Base-by-base conservation (phyloP, 2,113 vertebrate genomes). In the Setophaga petechia region DNA sequence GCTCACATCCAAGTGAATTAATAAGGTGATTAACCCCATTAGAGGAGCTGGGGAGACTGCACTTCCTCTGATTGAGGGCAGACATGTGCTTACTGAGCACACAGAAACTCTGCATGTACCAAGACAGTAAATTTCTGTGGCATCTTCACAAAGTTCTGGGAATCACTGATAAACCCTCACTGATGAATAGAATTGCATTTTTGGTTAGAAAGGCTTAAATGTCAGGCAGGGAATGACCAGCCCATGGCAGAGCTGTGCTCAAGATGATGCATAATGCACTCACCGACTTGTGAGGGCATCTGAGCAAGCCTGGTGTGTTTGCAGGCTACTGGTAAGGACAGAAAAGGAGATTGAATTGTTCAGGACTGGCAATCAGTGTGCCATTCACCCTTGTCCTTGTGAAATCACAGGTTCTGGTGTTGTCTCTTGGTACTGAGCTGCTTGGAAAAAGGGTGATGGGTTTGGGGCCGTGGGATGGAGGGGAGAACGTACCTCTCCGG, bases 401-500 rank as follows among this genome's bases (percentile, higher is more conserved):
- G 41, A 54, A 3, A 69, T 31, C 25, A 68, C 1, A 9, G 28
- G 27, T 22, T 91, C 63, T 85, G 46, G 25, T 0, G 0, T 2
- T 71, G 57, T 27, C 25, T 73, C 43, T 62, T 58, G 30, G 51
- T 66, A 21, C 18, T 73, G 24, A 43, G 55, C 35, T 71, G 25
- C 68, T 33, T 75, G 46, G 52, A 33, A 58, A 14, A 65, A 59
- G 16, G 3, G 18, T 39, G 51, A 30, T 76, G 41, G 35, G 25
- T 51, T 12, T 84, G 65, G 55, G 39, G 23, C 10, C 0, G 0
- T 58, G 72, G 35, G 76, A 79, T 31, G 68, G 46, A 71, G 18
- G 33, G 73, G 41, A 75, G 28, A 55, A 91, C 84, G 0, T 72
- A 98, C 98, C 97, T 97, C 95, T 97, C 51, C 3, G 94, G 44